phyloP scores from a whole-genome alignment of 2,888 invertebrate species.

The Nomada flava region DNA sequence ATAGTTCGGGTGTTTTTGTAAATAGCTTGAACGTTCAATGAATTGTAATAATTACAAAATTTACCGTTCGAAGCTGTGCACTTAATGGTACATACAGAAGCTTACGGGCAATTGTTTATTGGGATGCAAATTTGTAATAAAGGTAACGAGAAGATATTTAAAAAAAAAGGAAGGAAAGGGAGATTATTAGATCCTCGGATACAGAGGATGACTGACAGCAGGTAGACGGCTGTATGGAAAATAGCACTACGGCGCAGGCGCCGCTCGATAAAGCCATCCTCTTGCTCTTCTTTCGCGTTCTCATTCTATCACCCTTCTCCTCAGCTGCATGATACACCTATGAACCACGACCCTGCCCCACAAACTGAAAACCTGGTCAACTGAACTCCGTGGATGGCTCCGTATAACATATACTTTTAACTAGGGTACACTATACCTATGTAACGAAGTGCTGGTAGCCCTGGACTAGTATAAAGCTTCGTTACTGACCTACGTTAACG shows the following conservation, averaged over 20 bases:
- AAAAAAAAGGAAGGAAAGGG: neutral
- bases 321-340: constrained; percentile 27
- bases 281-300: constrained; percentile 49
- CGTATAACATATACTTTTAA: constrained; percentile 30
- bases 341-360: constrained; percentile 65
- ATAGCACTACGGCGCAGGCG: constrained; percentile 70
- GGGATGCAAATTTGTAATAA: neutral
- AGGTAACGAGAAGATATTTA: neutral
- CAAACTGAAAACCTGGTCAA: constrained; percentile 71
- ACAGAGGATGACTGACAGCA: constrained; percentile 14
- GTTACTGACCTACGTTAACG: constrained; percentile 43
- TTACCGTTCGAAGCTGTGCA: neutral
- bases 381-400: constrained; percentile 48
- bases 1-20: constrained; percentile 3
- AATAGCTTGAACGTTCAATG: neutral
- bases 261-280: constrained; percentile 79
- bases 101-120: constrained; percentile 1
- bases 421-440: constrained; percentile 49
- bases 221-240: constrained; percentile 19
- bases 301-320: constrained; percentile 40
- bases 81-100: neutral
- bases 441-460: constrained; percentile 32
- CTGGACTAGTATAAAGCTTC: constrained; percentile 42
- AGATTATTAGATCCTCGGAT: constrained; percentile 23
- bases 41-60: neutral